A percentile compares a stretch with the other conserved stretches of the same genome.
These are phyloP conservation scores for Yponomeuta cagnagella DNA, from an alignment of 2,888 invertebrate genomes.

Conservation along the genomic window DNA sequence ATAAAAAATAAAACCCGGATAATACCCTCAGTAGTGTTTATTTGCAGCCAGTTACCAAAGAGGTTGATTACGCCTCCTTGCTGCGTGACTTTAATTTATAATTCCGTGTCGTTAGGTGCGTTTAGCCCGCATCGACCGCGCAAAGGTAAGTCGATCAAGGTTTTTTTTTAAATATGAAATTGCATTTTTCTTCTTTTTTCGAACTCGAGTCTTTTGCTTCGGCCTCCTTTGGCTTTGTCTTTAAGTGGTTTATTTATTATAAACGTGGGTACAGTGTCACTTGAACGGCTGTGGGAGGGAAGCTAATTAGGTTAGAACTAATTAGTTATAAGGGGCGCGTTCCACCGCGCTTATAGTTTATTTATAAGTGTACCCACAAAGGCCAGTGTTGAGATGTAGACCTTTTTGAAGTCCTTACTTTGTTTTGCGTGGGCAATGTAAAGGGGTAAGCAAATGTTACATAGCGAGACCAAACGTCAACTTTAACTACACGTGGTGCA, in stretches of 20 bases:
- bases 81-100: neutral
- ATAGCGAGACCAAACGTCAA: no score
- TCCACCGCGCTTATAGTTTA: conserved; percentile 15
- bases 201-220: conserved; percentile 5
- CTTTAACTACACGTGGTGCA: no score
- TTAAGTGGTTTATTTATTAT: neutral
- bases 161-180: neutral
- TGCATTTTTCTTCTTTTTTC: conserved; percentile 8
- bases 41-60: neutral
- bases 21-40: neutral
- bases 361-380: neutral
- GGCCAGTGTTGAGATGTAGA: neutral
- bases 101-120: neutral
- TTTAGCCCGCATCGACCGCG: conserved; percentile 7
- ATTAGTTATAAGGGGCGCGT: conserved; percentile 41
- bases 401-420: neutral
- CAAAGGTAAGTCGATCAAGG: neutral
- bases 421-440: neutral
- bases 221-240: neutral
- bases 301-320: conserved; percentile 65
- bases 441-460: neutral
- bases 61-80: neutral
- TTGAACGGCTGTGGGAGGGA: conserved; percentile 29
- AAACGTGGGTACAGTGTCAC: neutral
- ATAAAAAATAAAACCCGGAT: neutral